Conservation (phyloP, 1,140 invertebrate species). For the Amphibalanus amphitrite region DNA sequence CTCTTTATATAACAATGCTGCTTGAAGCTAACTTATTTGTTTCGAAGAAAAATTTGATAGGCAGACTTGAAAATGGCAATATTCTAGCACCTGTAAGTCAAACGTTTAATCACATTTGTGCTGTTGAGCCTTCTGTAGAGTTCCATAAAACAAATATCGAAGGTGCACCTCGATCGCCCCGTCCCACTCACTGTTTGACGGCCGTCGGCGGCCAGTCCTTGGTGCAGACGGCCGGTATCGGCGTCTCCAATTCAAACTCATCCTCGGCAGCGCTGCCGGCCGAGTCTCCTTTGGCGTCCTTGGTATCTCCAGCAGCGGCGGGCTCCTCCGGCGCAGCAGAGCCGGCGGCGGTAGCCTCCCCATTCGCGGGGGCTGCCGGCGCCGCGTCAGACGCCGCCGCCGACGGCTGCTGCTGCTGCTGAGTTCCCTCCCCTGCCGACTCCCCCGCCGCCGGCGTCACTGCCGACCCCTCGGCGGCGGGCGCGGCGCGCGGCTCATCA, state of each 20-base stretch:
- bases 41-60: too few relatives aligned
- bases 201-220: conserved; percentile 8
- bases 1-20: too few relatives aligned
- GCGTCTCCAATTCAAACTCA: conserved; percentile 9
- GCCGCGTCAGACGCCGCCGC: conserved; percentile 12
- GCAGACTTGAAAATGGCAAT: too few relatives aligned
- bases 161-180: too few relatives aligned
- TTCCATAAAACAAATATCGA: too few relatives aligned
- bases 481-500: conserved; percentile 8
- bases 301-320: conserved; percentile 10
- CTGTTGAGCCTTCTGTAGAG: too few relatives aligned
- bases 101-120: too few relatives aligned
- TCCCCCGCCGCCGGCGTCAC: conserved; percentile 1
- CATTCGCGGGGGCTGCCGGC: conserved; percentile 8
- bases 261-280: conserved; percentile 14
- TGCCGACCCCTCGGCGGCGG: neutral
- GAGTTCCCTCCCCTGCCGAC: conserved; percentile 5
- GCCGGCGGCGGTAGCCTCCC: neutral
- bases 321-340: neutral
- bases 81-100: too few relatives aligned
- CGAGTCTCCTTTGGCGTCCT: conserved; percentile 18
- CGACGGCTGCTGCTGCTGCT: conserved; percentile 6
- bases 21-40: too few relatives aligned
- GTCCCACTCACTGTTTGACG: conserved; percentile 16
- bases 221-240: conserved; percentile 4